These are phyloP conservation scores for Drosophila pectinifera DNA, from an alignment of 1,140 invertebrate genomes.

Conservation along the genomic window DNA sequence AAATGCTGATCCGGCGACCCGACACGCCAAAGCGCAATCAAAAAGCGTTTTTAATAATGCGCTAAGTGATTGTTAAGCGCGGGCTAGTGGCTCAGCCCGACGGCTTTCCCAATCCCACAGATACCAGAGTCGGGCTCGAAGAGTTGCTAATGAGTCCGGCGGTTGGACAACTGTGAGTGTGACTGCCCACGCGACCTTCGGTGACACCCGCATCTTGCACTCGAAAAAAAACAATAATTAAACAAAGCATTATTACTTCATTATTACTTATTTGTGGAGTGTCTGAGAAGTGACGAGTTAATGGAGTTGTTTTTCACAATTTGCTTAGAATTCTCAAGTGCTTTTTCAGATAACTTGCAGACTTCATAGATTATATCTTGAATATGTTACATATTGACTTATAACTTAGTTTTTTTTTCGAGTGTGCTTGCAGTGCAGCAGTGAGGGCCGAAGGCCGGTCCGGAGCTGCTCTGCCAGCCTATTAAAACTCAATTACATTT, in stretches of 20 bases:
- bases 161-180: slow-evolving; percentile 25
- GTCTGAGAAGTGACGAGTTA: too few relatives aligned
- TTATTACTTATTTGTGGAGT: too few relatives aligned
- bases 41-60: slow-evolving; percentile 83
- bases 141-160: slow-evolving; percentile 55
- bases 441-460: neutral
- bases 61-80: slow-evolving; percentile 80
- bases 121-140: slow-evolving; percentile 14
- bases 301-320: too few relatives aligned
- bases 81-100: slow-evolving; percentile 14
- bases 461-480: slow-evolving; percentile 37
- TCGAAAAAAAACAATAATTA: neutral
- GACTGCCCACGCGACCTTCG: slow-evolving; percentile 69
- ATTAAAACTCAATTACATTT: slow-evolving; percentile 81
- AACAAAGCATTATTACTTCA: too few relatives aligned
- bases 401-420: too few relatives aligned
- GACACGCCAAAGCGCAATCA: slow-evolving; percentile 78
- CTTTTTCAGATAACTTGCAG: too few relatives aligned
- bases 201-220: slow-evolving; percentile 43
- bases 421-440: neutral
- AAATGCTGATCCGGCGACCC: slow-evolving; percentile 14
- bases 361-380: too few relatives aligned
- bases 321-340: too few relatives aligned
- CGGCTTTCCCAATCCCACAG: slow-evolving; percentile 38
- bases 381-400: too few relatives aligned